A percentile compares a stretch with the other conserved stretches of the same genome.
Evolutionary conservation across 2,113 vertebrate genomes (phyloP).

Genomic region (Entelurus aequoreus): DNA sequence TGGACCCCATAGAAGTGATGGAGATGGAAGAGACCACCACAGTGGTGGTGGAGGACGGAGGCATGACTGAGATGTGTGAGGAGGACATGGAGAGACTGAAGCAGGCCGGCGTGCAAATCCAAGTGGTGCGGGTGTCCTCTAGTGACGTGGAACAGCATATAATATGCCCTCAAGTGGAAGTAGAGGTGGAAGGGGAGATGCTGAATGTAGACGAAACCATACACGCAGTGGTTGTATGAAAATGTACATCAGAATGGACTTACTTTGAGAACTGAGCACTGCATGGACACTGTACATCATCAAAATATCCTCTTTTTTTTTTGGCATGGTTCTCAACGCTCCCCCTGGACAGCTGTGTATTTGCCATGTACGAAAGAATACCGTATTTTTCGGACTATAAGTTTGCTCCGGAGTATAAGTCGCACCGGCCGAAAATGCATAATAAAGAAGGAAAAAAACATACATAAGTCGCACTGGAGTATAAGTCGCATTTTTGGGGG

Average conservation of each 20-base stretch:
- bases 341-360: constrained; percentile 5
- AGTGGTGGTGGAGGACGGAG: constrained; percentile 81
- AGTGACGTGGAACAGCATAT: constrained; percentile 39
- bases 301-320: constrained; percentile 7
- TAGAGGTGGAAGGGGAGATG: constrained; percentile 71
- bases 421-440: too few relatives aligned
- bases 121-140: constrained; percentile 63
- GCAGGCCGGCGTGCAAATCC: constrained; percentile 74
- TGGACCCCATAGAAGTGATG: constrained; percentile 69
- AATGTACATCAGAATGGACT: background rate
- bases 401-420: too few relatives aligned
- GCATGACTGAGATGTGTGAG: constrained; percentile 77
- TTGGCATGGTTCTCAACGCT: background rate
- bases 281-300: constrained; percentile 42
- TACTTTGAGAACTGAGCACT: constrained; percentile 12
- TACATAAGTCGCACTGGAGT: too few relatives aligned
- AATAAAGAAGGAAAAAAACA: too few relatives aligned
- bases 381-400: too few relatives aligned
- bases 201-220: constrained; percentile 46
- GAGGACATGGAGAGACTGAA: constrained; percentile 77
- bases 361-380: constrained; percentile 10
- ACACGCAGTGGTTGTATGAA: constrained; percentile 50
- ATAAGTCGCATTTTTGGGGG: too few relatives aligned
- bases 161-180: constrained; percentile 78
- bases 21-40: constrained; percentile 78